A percentile compares a stretch with the other conserved stretches of the same genome.
Conservation (phyloP, 2,888 invertebrate genomes). For the Oscheius sp. region DNA sequence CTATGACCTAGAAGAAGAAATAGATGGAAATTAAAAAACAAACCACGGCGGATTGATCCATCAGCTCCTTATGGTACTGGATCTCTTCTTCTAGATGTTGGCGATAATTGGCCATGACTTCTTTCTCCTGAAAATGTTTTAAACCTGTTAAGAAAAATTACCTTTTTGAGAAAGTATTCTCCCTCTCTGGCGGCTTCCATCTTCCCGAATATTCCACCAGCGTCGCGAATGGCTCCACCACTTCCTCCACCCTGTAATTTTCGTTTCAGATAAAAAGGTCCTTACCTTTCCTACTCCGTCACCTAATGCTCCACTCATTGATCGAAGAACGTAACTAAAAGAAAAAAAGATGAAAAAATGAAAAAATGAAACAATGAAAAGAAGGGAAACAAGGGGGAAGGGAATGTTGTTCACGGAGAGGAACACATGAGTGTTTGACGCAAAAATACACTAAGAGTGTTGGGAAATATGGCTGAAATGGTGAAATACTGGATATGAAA, state of each 20-base stretch:
- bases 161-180: slow-evolving; percentile 76
- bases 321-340: slow-evolving; percentile 34
- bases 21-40: no score
- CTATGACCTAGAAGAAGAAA: no score
- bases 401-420: background rate
- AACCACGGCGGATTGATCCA: no score
- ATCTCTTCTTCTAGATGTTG: slow-evolving; percentile 37
- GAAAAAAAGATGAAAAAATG: background rate
- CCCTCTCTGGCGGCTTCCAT: slow-evolving; percentile 72
- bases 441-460: background rate
- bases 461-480: no score
- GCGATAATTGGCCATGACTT: slow-evolving; percentile 36
- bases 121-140: slow-evolving; percentile 41
- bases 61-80: no score
- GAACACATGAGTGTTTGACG: background rate
- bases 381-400: background rate
- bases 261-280: background rate
- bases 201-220: slow-evolving; percentile 72
- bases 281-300: slow-evolving; percentile 48
- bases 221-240: slow-evolving; percentile 69
- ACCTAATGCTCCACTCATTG: slow-evolving; percentile 43
- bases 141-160: slow-evolving; percentile 72
- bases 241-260: slow-evolving; percentile 41
- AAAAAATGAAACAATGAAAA: background rate
- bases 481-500: no score